Conservation (phyloP, 2,797 vertebrate species). For the Rhynchotus rufescens region DNA sequence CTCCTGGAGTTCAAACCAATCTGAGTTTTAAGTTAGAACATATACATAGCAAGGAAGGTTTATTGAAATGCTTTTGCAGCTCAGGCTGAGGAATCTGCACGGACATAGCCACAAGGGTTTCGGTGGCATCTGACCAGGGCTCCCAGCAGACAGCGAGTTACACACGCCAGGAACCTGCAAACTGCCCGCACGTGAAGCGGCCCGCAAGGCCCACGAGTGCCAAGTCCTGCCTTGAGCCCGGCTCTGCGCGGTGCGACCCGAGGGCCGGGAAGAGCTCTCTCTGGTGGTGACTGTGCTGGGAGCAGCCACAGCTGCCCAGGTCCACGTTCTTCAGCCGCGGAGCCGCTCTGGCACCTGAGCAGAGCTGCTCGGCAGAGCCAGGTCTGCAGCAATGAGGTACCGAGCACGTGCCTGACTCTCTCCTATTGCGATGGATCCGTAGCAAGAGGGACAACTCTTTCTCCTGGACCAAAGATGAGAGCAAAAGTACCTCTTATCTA, state of each 20-base stretch:
- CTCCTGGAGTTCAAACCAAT: not conserved
- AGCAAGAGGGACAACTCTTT: not conserved
- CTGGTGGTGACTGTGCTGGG: not conserved
- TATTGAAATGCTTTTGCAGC: not conserved
- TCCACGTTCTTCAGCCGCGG: too few relatives aligned
- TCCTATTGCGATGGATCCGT: not conserved
- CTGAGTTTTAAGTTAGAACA: not conserved
- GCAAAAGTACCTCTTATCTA: not conserved
- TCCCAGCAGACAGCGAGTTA: not conserved
- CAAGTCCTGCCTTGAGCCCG: not conserved
- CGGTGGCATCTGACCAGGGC: not conserved
- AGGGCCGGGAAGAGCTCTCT: not conserved
- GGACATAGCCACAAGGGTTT: not conserved
- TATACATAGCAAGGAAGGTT: not conserved
- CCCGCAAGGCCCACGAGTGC: fast-evolving
- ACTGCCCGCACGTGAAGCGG: fast-evolving
- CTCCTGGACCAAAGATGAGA: not conserved
- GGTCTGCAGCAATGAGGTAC: not conserved
- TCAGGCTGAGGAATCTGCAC: not conserved
- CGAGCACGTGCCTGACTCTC: not conserved
- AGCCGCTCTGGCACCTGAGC: too few relatives aligned
- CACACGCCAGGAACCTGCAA: fast-evolving
- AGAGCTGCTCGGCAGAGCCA: fast-evolving
- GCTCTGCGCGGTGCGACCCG: not conserved
- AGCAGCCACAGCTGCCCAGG: not conserved